A percentile compares a stretch with the other conserved stretches of the same genome.
Evolutionary conservation across 1,140 invertebrate genomes (phyloP).

Genomic region (Oedothorax gibbosus): DNA sequence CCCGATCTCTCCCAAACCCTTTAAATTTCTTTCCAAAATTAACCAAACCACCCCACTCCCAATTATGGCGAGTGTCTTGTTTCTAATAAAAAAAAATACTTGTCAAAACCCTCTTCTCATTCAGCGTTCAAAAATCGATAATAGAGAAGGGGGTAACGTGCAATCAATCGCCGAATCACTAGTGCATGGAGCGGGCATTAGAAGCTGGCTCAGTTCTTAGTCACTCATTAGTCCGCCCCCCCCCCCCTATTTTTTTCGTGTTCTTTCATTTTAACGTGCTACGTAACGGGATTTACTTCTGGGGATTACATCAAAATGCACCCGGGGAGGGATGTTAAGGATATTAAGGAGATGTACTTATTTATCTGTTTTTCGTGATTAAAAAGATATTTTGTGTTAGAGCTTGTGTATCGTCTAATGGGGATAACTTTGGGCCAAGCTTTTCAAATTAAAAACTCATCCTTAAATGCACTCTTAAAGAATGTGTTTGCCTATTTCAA

Average conservation of each 20-base stretch:
- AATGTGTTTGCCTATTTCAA: no score
- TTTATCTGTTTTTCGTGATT: no score
- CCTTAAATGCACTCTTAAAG: no score
- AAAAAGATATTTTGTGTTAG: no score
- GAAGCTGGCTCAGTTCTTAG: slow-evolving; percentile 58
- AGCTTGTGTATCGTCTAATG: no score
- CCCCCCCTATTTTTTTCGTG: slow-evolving; percentile 2
- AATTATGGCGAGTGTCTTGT: no score
- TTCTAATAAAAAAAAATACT: not conserved
- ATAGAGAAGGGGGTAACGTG: slow-evolving; percentile 13
- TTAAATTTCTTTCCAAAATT: no score
- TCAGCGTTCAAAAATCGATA: slow-evolving; percentile 58
- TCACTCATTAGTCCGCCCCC: slow-evolving; percentile 55
- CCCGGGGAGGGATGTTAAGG: not conserved
- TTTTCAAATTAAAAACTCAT: no score
- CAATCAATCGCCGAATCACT: slow-evolving; percentile 56
- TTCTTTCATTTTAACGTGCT: not conserved
- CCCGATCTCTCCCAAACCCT: no score
- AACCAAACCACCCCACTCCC: no score
- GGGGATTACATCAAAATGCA: slow-evolving; percentile 59
- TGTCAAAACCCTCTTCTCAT: slow-evolving; percentile 32
- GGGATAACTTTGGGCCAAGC: no score
- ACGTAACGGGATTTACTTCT: slow-evolving; percentile 44
- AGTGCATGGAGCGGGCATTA: slow-evolving; percentile 47
- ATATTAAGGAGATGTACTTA: no score